A percentile compares a stretch with the other conserved stretches of the same genome.
Conservation (phyloP, 1,140 invertebrate genomes). For the Tetraneura akinire region DNA sequence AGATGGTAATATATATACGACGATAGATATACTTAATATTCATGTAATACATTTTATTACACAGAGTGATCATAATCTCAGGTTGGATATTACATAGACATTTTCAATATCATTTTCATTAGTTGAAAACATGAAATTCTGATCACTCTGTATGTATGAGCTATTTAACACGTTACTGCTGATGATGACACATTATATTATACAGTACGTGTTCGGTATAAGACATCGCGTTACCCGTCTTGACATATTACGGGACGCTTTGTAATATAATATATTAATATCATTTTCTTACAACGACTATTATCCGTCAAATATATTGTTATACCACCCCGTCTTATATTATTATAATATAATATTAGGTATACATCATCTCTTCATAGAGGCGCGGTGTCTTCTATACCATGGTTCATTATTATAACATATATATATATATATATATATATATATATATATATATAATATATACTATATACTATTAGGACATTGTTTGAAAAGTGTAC, state of each 20-base stretch:
- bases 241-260: neutral
- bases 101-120: neutral
- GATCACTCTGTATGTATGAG: no score
- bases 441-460: no score
- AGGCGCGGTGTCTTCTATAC: no score
- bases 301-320: no score
- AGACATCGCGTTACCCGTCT: neutral
- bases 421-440: no score
- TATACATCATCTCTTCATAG: no score
- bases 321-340: no score
- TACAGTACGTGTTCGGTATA: neutral
- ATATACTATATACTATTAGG: neutral
- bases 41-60: neutral
- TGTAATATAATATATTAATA: neutral
- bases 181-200: neutral
- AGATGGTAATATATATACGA: no score
- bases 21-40: neutral
- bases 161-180: neutral
- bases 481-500: neutral
- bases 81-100: neutral
- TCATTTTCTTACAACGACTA: neutral
- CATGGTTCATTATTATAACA: no score
- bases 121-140: no score
- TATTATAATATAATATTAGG: no score
- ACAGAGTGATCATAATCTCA: no score